Conservation (phyloP, 2,113 vertebrate species). For the Excalfactoria chinensis region DNA sequence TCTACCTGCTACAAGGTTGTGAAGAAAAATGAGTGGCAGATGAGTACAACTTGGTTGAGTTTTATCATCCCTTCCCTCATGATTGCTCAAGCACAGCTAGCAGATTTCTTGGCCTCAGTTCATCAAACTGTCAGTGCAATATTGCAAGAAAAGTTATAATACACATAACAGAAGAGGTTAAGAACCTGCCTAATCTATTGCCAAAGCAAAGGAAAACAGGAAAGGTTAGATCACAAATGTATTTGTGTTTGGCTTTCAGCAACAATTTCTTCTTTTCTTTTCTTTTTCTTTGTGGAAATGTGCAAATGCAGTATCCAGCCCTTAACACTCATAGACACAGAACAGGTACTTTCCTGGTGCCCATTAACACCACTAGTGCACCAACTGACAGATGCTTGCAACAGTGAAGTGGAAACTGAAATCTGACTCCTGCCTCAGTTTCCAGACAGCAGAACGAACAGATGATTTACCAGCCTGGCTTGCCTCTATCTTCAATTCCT, state of each 20-base stretch:
- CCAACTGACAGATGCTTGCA: background rate
- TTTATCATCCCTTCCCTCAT: constrained; percentile 52
- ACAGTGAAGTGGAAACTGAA: constrained; percentile 10
- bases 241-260: background rate
- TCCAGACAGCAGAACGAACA: constrained; percentile 64
- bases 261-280: background rate
- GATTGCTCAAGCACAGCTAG: constrained; percentile 57
- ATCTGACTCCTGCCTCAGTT: constrained; percentile 65
- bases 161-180: constrained; percentile 7
- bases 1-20: background rate
- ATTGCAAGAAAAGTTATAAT: constrained; percentile 33
- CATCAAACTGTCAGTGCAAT: constrained; percentile 7
- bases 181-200: background rate
- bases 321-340: background rate
- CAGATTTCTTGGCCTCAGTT: constrained; percentile 14
- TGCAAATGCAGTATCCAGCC: background rate
- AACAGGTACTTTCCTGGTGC: background rate
- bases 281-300: background rate
- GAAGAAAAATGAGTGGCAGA: constrained; percentile 31
- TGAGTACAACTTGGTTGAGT: constrained; percentile 64
- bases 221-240: background rate
- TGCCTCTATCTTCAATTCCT: constrained; percentile 39
- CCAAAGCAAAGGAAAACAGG: background rate
- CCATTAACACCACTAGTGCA: background rate
- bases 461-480: constrained; percentile 61